Evolutionary conservation across 1,140 invertebrate genomes (phyloP).

Genomic region (Drosophila parvula): DNA sequence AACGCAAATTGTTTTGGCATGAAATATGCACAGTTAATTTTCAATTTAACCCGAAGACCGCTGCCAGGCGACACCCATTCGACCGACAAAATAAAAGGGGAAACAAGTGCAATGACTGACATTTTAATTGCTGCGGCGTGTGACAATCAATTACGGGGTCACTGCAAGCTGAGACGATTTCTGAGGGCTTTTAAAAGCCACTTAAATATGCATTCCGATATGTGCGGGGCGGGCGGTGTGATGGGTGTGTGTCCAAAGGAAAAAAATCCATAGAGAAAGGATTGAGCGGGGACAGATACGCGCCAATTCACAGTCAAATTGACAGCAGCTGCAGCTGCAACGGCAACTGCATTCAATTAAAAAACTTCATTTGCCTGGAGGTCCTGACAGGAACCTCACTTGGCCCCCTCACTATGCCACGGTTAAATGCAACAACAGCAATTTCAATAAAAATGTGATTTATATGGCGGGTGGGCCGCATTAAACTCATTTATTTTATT

Average conservation of each 20-base stretch:
- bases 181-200: constrained; percentile 67
- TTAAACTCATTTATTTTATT: constrained; percentile 68
- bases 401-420: not conserved
- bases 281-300: constrained; percentile 16
- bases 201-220: constrained; percentile 66
- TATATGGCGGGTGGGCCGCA: constrained; percentile 37
- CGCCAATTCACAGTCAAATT: constrained; percentile 43
- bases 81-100: constrained; percentile 30
- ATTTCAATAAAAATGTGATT: constrained; percentile 67
- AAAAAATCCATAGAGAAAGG: not conserved
- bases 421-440: constrained; percentile 51
- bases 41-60: constrained; percentile 41
- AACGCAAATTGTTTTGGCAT: constrained; percentile 67
- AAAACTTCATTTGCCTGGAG: constrained; percentile 44
- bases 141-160: constrained; percentile 75
- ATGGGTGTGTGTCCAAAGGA: not conserved
- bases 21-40: constrained; percentile 75
- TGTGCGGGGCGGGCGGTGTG: constrained; percentile 16
- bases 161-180: constrained; percentile 48
- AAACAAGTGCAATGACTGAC: constrained; percentile 42
- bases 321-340: constrained; percentile 64
- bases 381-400: constrained; percentile 9
- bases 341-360: constrained; percentile 69
- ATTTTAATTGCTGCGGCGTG: constrained; percentile 73
- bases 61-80: constrained; percentile 29